Percentiles rank a stretch among this genome's conserved stretches.
Evolutionary conservation across 2,113 vertebrate species (phyloP).

Genomic region (Microcebus ravelobensis): DNA sequence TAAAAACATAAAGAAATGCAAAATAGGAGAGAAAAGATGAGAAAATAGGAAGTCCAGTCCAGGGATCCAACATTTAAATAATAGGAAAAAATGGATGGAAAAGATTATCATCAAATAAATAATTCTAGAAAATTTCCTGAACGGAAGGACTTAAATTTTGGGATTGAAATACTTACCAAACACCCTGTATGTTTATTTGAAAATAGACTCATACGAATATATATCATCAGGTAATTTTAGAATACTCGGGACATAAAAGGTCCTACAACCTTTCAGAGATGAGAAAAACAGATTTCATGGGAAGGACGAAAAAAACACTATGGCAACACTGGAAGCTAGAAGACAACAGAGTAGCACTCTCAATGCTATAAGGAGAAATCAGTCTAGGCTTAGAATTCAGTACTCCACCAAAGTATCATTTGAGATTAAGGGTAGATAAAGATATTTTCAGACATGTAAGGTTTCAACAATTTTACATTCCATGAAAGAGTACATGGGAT

Average conservation of each 20-base stretch:
- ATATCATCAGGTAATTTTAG: background rate
- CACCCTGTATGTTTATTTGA: background rate
- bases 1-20: background rate
- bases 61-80: background rate
- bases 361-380: background rate
- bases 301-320: background rate
- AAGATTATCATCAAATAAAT: background rate
- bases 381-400: background rate
- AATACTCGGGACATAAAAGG: background rate
- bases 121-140: background rate
- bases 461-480: background rate
- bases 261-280: background rate
- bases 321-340: background rate
- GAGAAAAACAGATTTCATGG: background rate
- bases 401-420: background rate
- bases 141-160: background rate
- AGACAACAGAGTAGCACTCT: background rate
- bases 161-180: background rate
- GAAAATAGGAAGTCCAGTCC: background rate
- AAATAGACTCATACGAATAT: background rate
- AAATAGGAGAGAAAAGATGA: background rate
- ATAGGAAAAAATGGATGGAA: background rate
- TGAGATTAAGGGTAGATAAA: background rate
- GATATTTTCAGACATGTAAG: background rate
- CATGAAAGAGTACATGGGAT: background rate